Evolutionary conservation across 1,140 invertebrate species (phyloP).

Genomic region (Notospermus geniculatus): DNA sequence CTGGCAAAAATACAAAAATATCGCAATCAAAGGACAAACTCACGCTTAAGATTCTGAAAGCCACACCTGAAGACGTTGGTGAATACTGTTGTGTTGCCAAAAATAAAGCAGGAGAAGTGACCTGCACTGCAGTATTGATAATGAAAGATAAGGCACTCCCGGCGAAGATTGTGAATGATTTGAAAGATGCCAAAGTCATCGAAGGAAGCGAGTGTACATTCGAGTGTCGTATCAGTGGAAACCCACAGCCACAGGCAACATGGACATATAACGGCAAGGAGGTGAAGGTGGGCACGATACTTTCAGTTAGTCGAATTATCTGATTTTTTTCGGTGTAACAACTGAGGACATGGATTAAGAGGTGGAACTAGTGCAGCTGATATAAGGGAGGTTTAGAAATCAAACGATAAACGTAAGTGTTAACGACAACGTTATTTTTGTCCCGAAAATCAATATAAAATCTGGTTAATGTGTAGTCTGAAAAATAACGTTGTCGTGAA

Average conservation of each 20-base stretch:
- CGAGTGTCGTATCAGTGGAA: background rate
- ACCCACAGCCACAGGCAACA: background rate
- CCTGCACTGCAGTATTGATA: slow-evolving; percentile 56
- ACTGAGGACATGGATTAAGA: too few species aligned
- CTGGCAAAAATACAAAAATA: background rate
- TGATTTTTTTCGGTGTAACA: too few species aligned
- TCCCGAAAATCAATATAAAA: too few species aligned
- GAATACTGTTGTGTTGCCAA: slow-evolving; percentile 81
- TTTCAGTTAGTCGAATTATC: too few species aligned
- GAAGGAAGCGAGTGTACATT: background rate
- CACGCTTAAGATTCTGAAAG: slow-evolving; percentile 66
- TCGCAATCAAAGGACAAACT: slow-evolving; percentile 12
- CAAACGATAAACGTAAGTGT: too few species aligned
- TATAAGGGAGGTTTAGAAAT: too few species aligned
- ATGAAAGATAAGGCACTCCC: slow-evolving; percentile 27
- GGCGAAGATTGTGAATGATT: background rate
- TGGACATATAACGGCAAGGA: background rate
- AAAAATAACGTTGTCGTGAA: too few species aligned
- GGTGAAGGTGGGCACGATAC: background rate
- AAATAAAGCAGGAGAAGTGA: slow-evolving; percentile 84
- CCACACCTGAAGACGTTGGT: slow-evolving; percentile 77
- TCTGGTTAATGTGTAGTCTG: too few species aligned
- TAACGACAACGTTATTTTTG: too few species aligned
- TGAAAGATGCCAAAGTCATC: background rate
- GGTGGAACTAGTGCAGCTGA: too few species aligned